Percentiles rank a stretch among this genome's conserved stretches.
These are phyloP conservation scores for Spilarctia lutea DNA, from an alignment of 2,888 invertebrate genomes.

Conservation along the genomic window DNA sequence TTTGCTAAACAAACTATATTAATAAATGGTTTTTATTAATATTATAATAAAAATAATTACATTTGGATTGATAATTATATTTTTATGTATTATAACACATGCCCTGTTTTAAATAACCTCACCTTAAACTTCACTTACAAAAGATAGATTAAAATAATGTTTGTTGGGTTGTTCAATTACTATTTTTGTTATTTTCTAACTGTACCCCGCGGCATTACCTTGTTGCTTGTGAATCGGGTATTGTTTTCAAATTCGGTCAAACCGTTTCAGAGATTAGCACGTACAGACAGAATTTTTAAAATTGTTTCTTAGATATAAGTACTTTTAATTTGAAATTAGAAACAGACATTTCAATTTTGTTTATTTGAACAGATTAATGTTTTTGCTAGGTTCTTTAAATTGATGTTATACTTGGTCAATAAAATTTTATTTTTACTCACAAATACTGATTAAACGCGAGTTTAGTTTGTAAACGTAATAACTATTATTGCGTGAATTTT, in stretches of 20 bases:
- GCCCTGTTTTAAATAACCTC: slow-evolving; percentile 16
- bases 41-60: not conserved
- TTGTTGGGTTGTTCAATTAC: not conserved
- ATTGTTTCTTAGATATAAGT: too few species aligned
- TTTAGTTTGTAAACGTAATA: not conserved
- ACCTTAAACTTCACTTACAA: slow-evolving; percentile 16
- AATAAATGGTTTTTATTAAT: slow-evolving; percentile 19
- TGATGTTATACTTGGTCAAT: too few species aligned
- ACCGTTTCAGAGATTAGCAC: too few species aligned
- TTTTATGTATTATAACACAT: not conserved
- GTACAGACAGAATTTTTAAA: too few species aligned
- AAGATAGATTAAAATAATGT: not conserved
- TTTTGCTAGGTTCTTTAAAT: too few species aligned
- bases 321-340: not conserved
- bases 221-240: too few species aligned
- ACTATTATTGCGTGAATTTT: not conserved
- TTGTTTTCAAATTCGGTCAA: too few species aligned
- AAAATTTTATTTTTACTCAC: too few species aligned
- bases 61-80: slow-evolving; percentile 1
- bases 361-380: too few species aligned
- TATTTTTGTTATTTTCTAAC: not conserved
- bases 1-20: slow-evolving; percentile 30
- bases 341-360: too few species aligned
- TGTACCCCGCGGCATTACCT: too few species aligned
- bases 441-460: too few species aligned